These are phyloP conservation scores for Lithobates pipiens DNA, from an alignment of 2,797 vertebrate species.

Conservation along the genomic window DNA sequence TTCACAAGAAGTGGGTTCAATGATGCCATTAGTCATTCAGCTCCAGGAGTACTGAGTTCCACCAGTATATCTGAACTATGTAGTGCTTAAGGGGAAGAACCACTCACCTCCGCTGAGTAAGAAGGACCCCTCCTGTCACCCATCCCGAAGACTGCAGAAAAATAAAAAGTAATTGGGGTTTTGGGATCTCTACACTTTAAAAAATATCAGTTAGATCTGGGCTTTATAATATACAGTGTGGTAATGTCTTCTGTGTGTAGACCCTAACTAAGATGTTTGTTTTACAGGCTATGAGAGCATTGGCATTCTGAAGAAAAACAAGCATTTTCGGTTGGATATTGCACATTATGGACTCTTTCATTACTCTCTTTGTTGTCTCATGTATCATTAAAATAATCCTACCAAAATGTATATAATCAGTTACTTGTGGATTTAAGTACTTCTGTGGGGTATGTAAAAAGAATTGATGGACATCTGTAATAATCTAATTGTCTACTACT, in stretches of 20 bases:
- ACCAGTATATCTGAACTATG: no score
- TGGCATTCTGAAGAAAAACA: slow-evolving; percentile 22
- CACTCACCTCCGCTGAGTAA: no score
- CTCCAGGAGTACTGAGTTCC: neutral
- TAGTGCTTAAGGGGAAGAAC: no score
- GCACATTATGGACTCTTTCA: neutral
- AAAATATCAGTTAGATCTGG: neutral
- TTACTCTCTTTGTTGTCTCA: neutral
- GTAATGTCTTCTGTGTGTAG: neutral
- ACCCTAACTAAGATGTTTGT: neutral
- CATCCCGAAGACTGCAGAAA: no score
- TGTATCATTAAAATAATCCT: neutral
- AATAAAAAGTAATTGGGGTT: no score
- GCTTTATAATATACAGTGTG: neutral
- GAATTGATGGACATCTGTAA: neutral
- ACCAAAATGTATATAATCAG: neutral
- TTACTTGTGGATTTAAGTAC: neutral
- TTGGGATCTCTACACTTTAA: no score
- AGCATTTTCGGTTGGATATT: neutral
- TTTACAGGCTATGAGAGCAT: slow-evolving; percentile 40
- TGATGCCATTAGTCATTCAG: neutral
- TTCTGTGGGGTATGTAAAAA: neutral
- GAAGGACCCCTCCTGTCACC: no score
- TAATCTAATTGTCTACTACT: neutral
- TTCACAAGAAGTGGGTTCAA: neutral